phyloP scores from a whole-genome alignment of 2,888 invertebrate genomes.

The Drosophila percnosoma region DNA sequence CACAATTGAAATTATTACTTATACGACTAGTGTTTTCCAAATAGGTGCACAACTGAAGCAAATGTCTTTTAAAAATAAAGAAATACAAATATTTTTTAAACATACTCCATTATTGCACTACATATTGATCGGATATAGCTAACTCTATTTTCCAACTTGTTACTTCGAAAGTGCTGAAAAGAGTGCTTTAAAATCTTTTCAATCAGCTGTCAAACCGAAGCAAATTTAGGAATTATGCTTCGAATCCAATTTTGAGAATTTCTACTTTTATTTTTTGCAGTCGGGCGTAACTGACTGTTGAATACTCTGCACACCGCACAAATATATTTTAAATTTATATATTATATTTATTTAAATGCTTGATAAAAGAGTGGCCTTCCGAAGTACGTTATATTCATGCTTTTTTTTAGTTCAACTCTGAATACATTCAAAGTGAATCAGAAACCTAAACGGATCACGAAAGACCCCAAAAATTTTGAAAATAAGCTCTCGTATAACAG shows the following conservation, averaged over 20 bases:
- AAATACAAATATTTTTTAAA: background rate
- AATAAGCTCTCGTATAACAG: background rate
- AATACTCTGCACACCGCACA: background rate
- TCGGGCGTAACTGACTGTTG: too few relatives aligned
- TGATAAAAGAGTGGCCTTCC: too few relatives aligned
- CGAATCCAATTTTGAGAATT: too few relatives aligned
- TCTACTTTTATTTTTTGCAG: too few relatives aligned
- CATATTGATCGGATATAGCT: background rate
- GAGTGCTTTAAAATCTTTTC: background rate
- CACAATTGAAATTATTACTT: slow-evolving; percentile 12
- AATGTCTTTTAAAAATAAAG: background rate
- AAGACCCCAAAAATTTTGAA: background rate
- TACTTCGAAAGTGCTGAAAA: background rate
- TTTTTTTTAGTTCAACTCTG: background rate
- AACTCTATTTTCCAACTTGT: background rate
- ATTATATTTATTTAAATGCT: background rate
- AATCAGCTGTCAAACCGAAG: background rate
- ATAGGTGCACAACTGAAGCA: slow-evolving; percentile 11
- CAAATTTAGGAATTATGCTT: background rate
- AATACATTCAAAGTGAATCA: background rate
- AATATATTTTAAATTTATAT: background rate
- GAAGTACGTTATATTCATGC: too few relatives aligned
- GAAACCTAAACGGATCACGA: background rate
- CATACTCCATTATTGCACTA: background rate
- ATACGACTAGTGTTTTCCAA: background rate